phyloP scores from a whole-genome alignment of 2,888 invertebrate species.

The Pedicia rivosa region DNA sequence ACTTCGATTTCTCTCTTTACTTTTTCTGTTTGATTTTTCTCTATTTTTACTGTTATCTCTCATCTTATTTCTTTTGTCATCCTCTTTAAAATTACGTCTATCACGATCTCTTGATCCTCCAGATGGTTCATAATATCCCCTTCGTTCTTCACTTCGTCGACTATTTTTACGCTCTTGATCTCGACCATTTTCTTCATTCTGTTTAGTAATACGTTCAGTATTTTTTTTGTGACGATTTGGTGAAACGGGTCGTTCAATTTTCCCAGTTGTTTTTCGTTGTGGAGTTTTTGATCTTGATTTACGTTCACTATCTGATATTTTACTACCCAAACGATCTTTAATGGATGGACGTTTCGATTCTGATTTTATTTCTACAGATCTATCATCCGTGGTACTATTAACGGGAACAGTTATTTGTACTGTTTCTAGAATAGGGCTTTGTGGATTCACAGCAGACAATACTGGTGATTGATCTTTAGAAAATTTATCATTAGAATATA shows the following conservation, averaged over 20 bases:
- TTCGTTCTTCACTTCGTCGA: conserved; percentile 1
- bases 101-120: conserved; percentile 13
- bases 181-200: conserved; percentile 5
- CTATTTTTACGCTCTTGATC: conserved; percentile 6
- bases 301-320: conserved; percentile 10
- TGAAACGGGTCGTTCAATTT: too few species aligned
- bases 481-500: conserved; percentile 37
- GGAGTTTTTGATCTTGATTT: conserved; percentile 14
- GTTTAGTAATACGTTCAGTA: conserved; percentile 8
- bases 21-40: background rate
- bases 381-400: conserved; percentile 29
- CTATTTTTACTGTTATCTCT: background rate
- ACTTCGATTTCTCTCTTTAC: conserved; percentile 5
- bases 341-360: conserved; percentile 39
- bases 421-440: conserved; percentile 14
- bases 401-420: conserved; percentile 40
- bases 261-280: too few species aligned
- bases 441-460: conserved; percentile 10
- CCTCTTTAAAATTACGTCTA: conserved; percentile 12
- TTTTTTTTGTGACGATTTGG: too few species aligned
- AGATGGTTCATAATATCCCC: conserved; percentile 16
- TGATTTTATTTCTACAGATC: conserved; percentile 33
- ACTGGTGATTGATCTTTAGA: conserved; percentile 18
- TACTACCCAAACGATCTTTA: conserved; percentile 61
- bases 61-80: background rate